Conservation (phyloP, 30 jellyfish, hydroid and myxozoan genomes). For the Phacellophora camtschatica region DNA sequence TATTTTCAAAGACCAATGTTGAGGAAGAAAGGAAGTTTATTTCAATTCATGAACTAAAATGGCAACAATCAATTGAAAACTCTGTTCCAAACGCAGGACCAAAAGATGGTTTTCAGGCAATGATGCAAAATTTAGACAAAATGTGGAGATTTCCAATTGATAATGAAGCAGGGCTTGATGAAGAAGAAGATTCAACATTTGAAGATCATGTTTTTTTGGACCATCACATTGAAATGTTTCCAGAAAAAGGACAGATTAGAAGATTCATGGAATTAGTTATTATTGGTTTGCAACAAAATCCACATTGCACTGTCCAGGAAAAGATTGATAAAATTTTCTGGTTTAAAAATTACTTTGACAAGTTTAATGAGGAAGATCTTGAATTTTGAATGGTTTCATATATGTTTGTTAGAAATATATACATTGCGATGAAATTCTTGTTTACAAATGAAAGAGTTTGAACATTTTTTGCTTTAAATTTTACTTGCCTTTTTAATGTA, state of each 20-base stretch:
- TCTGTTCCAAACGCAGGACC: conserved; percentile 64
- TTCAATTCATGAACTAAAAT: conserved; percentile 43
- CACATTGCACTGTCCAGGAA: conserved; percentile 79
- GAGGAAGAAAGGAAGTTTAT: conserved; percentile 6
- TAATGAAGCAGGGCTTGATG: conserved; percentile 76
- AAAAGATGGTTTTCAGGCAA: conserved; percentile 77
- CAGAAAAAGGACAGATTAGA: conserved; percentile 69
- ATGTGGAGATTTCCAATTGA: conserved; percentile 92
- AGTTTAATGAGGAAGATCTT: conserved; percentile 69
- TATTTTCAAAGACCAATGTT: not conserved
- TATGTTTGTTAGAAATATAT: too few species aligned
- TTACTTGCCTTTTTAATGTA: too few species aligned
- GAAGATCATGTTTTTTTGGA: conserved; percentile 91
- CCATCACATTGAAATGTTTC: conserved; percentile 80
- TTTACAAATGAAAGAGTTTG: too few species aligned
- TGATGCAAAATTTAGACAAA: conserved; percentile 55
- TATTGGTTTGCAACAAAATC: conserved; percentile 94
- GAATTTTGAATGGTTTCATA: not conserved
- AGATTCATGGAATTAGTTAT: conserved; percentile 89
- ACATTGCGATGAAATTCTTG: too few species aligned
- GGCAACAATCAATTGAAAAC: conserved; percentile 1
- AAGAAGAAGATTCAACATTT: conserved; percentile 72
- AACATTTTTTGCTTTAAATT: too few species aligned
- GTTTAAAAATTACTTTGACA: conserved; percentile 86
- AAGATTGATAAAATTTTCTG: conserved; percentile 70